Conservation (phyloP, 2,113 vertebrate species). For the Condylura cristata region DNA sequence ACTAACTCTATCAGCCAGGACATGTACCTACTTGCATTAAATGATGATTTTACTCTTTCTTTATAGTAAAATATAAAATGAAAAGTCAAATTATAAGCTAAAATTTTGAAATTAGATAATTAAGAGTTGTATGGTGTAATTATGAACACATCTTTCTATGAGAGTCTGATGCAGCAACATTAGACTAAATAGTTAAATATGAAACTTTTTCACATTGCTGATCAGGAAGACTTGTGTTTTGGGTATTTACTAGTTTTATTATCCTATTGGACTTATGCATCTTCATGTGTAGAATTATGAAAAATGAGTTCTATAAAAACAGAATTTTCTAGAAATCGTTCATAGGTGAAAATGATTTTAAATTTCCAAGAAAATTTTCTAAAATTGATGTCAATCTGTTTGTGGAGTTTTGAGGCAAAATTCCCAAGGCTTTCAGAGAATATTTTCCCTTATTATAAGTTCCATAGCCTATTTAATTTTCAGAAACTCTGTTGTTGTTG, state of each 20-base stretch:
- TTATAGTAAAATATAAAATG: neutral
- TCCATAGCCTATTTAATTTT: neutral
- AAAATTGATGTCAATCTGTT: neutral
- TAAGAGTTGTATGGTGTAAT: neutral
- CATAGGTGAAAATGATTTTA: neutral
- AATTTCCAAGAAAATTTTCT: neutral
- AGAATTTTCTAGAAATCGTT: neutral
- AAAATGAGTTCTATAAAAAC: neutral
- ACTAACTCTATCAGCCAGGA: neutral
- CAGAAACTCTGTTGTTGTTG: neutral
- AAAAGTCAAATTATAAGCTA: neutral
- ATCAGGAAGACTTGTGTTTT: neutral
- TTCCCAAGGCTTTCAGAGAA: neutral
- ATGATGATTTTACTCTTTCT: neutral
- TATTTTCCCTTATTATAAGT: neutral
- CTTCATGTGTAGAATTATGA: slow-evolving; percentile 11
- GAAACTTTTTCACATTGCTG: neutral
- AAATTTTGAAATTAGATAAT: neutral
- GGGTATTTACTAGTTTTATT: neutral
- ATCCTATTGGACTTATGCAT: neutral
- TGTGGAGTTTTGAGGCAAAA: neutral
- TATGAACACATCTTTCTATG: neutral
- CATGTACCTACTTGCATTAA: neutral
- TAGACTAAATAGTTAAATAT: neutral
- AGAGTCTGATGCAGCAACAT: neutral